Percentiles rank a stretch among this genome's conserved stretches.
Evolutionary conservation across 2,888 invertebrate genomes (phyloP).

Genomic region (Acanthosepion lycidas): DNA sequence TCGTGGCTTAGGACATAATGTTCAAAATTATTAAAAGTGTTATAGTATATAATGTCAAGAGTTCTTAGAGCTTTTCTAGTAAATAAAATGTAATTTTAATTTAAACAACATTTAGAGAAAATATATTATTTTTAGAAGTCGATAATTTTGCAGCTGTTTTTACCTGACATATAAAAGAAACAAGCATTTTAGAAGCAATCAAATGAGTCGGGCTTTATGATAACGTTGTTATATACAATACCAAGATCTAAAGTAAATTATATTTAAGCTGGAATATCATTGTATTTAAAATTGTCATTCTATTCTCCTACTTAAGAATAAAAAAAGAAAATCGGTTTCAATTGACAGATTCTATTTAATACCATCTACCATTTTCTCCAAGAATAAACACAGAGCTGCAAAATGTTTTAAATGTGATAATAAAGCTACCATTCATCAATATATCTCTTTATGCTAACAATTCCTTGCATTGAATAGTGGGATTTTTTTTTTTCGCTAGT

Average conservation of each 20-base stretch:
- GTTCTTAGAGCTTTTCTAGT: background rate
- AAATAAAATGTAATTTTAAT: background rate
- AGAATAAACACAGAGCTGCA: too few relatives aligned
- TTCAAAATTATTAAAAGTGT: background rate
- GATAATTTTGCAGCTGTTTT: background rate
- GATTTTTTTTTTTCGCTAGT: too few relatives aligned
- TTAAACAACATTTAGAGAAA: background rate
- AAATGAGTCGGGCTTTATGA: background rate
- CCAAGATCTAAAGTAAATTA: background rate
- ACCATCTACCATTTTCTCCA: too few relatives aligned
- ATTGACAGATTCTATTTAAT: too few relatives aligned
- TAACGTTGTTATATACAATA: background rate
- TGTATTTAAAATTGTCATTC: background rate
- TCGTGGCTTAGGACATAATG: background rate
- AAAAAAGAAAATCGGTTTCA: background rate
- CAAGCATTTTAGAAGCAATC: background rate
- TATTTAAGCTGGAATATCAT: background rate
- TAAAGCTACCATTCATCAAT: too few relatives aligned
- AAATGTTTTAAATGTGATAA: too few relatives aligned
- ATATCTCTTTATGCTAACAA: too few relatives aligned
- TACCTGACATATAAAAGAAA: background rate
- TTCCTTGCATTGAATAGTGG: too few relatives aligned
- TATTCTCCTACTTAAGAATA: background rate
- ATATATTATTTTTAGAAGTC: background rate
- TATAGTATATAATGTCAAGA: background rate